Base-by-base conservation (phyloP, 2,888 invertebrate genomes). In the Drosophila borealis region DNA sequence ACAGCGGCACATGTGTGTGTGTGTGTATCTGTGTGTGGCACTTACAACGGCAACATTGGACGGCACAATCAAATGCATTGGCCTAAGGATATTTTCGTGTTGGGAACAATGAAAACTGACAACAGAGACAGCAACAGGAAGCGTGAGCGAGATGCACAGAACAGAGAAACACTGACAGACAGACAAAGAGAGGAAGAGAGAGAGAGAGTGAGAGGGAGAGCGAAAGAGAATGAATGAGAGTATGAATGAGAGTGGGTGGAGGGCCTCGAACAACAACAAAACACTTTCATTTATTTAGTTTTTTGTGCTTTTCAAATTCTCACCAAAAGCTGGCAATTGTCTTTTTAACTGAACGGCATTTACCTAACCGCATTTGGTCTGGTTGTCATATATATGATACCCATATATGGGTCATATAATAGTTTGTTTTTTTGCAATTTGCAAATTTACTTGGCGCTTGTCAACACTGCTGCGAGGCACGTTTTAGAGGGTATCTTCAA, bases 11-110 rank as follows among this genome's bases (percentile, higher is more conserved):
- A 39, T 48, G 17, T n/a, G 21, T 17, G 9, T 25, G 37, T n/a
- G n/a, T n/a, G n/a, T n/a, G n/a, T n/a, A 3, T 44, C 1, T n/a
- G 3, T n/a, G 29, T 14, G 62, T 44, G 49, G 48, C 53, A 63
- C 59, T 67, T 63, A 63, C 62, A 73, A 41, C 29, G 29, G 29
- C 29, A 29, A 29, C 29, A 29, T 29, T 29, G 29, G 29, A 57
- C 67, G 63, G 53, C 66, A 70, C 68, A 82, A 68, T 53, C 72
- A 64, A 77, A 77, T 81, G 81, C 88, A 77, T 65, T 72, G 73
- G 84, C 83, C 83, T 80, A 72, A 81, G 84, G 81, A 76, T 72
- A 70, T 79, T 69, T 78, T 67, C 87, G 71, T 73, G 83, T 83
- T 74, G 81, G 65, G 68, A 76, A 84, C 80, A 80, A 86, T 80